Conservation (phyloP, 2,797 vertebrate species). For the Pteronotus mesoamericanus region DNA sequence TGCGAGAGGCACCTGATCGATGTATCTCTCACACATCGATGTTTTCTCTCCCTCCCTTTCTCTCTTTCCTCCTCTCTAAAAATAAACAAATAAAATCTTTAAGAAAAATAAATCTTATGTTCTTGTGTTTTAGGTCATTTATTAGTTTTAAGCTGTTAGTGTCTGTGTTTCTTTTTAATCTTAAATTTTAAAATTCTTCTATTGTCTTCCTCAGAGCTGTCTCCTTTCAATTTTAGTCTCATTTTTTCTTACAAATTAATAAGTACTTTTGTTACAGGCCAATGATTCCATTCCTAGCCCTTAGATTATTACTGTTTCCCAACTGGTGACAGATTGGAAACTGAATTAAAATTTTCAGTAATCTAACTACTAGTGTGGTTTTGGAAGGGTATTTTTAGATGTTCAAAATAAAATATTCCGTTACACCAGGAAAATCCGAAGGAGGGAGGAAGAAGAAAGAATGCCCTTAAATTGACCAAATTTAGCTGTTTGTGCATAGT, state of each 20-base stretch:
- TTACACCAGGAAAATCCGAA: conserved; percentile 32
- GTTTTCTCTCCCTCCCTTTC: no score
- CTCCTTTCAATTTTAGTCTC: background rate
- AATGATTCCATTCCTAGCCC: background rate
- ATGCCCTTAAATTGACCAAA: conserved; percentile 21
- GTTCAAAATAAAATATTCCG: conserved; percentile 63
- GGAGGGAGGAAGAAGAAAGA: conserved; percentile 41
- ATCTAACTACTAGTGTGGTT: conserved; percentile 44
- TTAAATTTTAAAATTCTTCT: background rate
- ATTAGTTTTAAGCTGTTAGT: background rate
- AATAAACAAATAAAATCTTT: no score
- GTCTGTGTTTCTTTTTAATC: background rate
- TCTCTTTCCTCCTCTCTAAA: no score
- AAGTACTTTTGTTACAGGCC: background rate
- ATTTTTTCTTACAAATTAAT: background rate
- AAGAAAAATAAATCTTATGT: background rate
- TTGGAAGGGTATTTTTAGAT: conserved; percentile 60
- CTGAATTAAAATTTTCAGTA: conserved; percentile 56
- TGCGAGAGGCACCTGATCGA: no score
- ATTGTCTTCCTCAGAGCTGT: background rate
- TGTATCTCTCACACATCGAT: no score
- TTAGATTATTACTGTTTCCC: conserved; percentile 32
- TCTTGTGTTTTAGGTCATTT: background rate
- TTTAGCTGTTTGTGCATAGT: conserved; percentile 35
- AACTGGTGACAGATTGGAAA: conserved; percentile 39